Percentiles rank a stretch among this genome's conserved stretches.
phyloP scores from a whole-genome alignment of 2,797 vertebrate species.

The Euthynnus affinis region DNA sequence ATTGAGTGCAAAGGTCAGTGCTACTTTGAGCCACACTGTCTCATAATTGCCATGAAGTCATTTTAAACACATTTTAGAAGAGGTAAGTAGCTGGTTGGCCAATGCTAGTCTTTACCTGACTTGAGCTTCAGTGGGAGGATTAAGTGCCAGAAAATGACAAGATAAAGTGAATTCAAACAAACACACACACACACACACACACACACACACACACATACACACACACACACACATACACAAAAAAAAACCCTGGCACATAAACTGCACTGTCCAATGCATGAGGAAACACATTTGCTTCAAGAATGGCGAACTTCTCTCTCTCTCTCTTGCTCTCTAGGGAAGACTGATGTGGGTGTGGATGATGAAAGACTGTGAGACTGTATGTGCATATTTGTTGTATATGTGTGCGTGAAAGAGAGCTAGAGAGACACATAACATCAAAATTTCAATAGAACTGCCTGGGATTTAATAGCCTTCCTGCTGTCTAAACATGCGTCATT shows the following conservation, averaged over 20 bases:
- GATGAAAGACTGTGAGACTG: slow-evolving; percentile 50
- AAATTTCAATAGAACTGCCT: slow-evolving; percentile 12
- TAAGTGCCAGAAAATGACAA: slow-evolving; percentile 8
- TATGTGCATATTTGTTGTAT: slow-evolving; percentile 2
- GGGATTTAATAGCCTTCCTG: slow-evolving; percentile 40
- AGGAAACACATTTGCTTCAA: slow-evolving; percentile 46
- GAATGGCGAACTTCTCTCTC: slow-evolving; percentile 34
- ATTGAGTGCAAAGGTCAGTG: slow-evolving; percentile 1
- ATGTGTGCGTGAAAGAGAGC: slow-evolving; percentile 3
- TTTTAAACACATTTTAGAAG: neutral
- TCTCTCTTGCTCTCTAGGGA: slow-evolving; percentile 52
- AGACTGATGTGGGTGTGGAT: slow-evolving; percentile 69
- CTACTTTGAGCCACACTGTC: neutral
- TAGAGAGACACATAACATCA: slow-evolving; percentile 1
- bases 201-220: too few relatives aligned
- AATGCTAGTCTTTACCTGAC: neutral
- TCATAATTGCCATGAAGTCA: neutral
- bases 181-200: too few relatives aligned
- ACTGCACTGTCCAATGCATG: slow-evolving; percentile 32
- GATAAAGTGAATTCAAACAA: neutral
- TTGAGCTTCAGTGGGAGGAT: neutral
- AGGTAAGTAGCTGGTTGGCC: slow-evolving; percentile 1
- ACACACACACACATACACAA: neutral
- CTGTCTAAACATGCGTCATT: slow-evolving; percentile 23
- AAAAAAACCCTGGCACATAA: slow-evolving; percentile 35